These are phyloP conservation scores for Bos javanicus DNA, from an alignment of 2,113 vertebrate genomes.

Conservation along the genomic window DNA sequence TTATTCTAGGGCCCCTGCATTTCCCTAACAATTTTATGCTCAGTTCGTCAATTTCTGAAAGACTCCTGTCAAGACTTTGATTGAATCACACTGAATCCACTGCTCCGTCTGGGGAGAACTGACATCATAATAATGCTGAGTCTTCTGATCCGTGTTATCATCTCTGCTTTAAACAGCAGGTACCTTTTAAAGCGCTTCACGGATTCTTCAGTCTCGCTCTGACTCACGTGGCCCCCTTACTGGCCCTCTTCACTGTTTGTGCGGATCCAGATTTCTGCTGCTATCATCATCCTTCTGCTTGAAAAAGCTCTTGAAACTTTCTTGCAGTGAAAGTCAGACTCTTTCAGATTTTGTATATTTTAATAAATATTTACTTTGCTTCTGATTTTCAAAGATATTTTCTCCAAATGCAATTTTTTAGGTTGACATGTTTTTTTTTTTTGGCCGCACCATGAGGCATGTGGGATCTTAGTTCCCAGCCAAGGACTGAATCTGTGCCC, in stretches of 20 bases:
- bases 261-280: neutral
- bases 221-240: neutral
- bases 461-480: neutral
- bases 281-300: too few species aligned
- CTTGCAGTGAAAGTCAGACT: neutral
- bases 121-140: neutral
- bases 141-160: rapidly evolving
- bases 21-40: neutral
- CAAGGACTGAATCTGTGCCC: rapidly evolving
- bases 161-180: neutral
- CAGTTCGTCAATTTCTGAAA: rapidly evolving
- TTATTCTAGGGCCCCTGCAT: rapidly evolving
- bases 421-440: too few species aligned
- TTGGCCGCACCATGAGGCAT: neutral
- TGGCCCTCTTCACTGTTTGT: neutral
- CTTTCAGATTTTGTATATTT: neutral
- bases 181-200: rapidly evolving
- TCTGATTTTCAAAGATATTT: neutral
- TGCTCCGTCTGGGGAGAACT: neutral
- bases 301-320: neutral
- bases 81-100: rapidly evolving
- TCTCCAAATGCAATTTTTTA: neutral
- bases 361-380: neutral
- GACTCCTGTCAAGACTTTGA: neutral
- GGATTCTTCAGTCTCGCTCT: rapidly evolving